These are phyloP conservation scores for Pampusana beccarii DNA, from an alignment of 2,113 vertebrate genomes.

Conservation along the genomic window DNA sequence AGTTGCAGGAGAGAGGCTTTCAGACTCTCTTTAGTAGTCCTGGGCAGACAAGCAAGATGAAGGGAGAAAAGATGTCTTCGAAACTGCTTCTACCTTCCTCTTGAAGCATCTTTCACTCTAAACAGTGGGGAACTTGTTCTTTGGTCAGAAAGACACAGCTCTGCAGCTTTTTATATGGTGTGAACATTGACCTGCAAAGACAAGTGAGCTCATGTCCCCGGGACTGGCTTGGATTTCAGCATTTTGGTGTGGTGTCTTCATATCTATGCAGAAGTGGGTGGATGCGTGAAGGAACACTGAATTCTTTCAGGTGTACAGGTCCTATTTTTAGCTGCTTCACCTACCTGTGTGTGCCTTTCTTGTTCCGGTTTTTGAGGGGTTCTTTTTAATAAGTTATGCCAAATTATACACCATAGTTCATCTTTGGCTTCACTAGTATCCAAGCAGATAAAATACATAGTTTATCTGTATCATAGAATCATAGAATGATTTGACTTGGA, in stretches of 20 bases:
- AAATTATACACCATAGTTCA: neutral
- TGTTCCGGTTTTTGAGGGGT: neutral
- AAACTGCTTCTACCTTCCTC: neutral
- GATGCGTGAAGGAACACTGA: neutral
- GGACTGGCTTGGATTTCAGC: neutral
- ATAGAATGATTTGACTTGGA: too few species aligned
- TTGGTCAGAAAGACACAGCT: neutral
- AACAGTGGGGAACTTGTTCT: neutral
- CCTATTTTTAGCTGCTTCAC: neutral
- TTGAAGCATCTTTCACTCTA: neutral
- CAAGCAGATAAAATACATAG: neutral
- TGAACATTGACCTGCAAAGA: neutral
- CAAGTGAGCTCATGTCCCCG: neutral
- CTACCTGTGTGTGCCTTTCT: neutral
- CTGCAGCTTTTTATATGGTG: accelerated
- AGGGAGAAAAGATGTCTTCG: neutral
- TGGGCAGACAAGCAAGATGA: neutral
- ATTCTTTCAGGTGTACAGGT: neutral
- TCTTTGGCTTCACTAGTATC: neutral
- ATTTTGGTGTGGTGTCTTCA: neutral
- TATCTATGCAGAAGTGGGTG: neutral
- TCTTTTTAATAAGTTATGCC: neutral
- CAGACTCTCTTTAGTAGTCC: neutral
- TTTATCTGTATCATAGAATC: neutral
- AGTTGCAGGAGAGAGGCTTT: neutral